Conservation (phyloP, 35 echinoderm and acorn worm genomes). For the Nesometra sesokonis region DNA sequence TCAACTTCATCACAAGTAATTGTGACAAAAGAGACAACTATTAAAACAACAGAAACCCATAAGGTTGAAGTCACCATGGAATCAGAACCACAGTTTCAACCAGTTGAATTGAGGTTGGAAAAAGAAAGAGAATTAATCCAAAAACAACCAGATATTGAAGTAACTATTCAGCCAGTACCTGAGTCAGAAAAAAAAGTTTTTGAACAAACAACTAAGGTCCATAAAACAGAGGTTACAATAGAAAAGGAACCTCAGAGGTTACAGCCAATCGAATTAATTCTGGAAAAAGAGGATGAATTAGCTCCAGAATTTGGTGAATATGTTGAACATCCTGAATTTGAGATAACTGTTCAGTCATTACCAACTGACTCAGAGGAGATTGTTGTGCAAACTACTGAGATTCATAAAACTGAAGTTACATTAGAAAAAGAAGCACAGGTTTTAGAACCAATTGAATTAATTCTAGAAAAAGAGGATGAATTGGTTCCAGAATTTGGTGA, state of each 20-base stretch:
- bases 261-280: no score
- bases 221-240: constrained; percentile 21
- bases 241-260: neutral
- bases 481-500: constrained; percentile 21
- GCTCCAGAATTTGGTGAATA: constrained; percentile 16
- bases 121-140: neutral
- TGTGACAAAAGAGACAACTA: constrained; percentile 42
- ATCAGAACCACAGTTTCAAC: constrained; percentile 36
- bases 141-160: constrained; percentile 34
- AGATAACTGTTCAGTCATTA: neutral
- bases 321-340: neutral
- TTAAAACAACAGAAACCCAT: constrained; percentile 24
- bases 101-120: constrained; percentile 61
- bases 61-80: constrained; percentile 36
- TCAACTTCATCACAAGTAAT: constrained; percentile 70
- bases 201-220: neutral
- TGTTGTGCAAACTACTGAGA: neutral
- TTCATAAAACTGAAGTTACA: constrained; percentile 15
- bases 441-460: neutral
- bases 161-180: neutral
- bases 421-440: neutral
- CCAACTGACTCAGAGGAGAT: neutral
- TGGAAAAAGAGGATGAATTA: neutral
- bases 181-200: neutral
- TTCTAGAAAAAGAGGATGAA: no score